Percentiles rank a stretch among this genome's conserved stretches.
These are phyloP conservation scores for Autographa pulchrina DNA, from an alignment of 2,888 invertebrate genomes.

Conservation along the genomic window DNA sequence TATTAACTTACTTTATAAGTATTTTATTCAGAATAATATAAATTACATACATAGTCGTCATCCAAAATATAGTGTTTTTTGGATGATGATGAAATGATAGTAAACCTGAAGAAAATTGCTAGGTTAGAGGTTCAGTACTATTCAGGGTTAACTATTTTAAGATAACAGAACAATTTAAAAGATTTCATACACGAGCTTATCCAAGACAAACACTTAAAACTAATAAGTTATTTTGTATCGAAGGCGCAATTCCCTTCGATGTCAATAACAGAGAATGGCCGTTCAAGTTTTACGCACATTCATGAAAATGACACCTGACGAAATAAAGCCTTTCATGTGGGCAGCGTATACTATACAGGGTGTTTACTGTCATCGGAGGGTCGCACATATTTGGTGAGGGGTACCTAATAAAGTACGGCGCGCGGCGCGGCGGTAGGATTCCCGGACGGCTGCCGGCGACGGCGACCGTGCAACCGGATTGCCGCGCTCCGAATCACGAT, in stretches of 20 bases:
- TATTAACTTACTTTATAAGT: too few relatives aligned
- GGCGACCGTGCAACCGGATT: conserved; percentile 48
- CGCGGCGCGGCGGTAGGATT: conserved; percentile 60
- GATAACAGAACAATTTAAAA: too few relatives aligned
- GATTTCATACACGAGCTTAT: too few relatives aligned
- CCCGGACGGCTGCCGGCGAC: conserved; percentile 62
- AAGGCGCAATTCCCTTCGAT: conserved; percentile 49
- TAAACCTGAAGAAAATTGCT: neutral
- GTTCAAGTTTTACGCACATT: conserved; percentile 72
- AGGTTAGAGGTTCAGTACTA: too few relatives aligned
- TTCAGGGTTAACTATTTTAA: too few relatives aligned
- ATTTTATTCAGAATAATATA: too few relatives aligned
- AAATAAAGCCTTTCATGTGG: conserved; percentile 78
- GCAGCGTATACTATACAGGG: conserved; percentile 64
- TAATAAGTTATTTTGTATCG: neutral
- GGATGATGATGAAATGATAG: too few relatives aligned
- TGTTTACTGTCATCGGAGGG: conserved; percentile 78
- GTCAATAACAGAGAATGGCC: conserved; percentile 68
- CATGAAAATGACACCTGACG: conserved; percentile 76
- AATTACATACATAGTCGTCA: too few relatives aligned
- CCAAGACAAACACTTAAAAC: neutral
- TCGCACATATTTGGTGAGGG: conserved; percentile 75
- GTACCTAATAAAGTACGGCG: conserved; percentile 76
- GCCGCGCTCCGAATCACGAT: conserved; percentile 68
- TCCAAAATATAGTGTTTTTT: too few relatives aligned